A percentile compares a stretch with the other conserved stretches of the same genome.
phyloP scores from a whole-genome alignment of 2,797 vertebrate species.

The Capromys pilorides region DNA sequence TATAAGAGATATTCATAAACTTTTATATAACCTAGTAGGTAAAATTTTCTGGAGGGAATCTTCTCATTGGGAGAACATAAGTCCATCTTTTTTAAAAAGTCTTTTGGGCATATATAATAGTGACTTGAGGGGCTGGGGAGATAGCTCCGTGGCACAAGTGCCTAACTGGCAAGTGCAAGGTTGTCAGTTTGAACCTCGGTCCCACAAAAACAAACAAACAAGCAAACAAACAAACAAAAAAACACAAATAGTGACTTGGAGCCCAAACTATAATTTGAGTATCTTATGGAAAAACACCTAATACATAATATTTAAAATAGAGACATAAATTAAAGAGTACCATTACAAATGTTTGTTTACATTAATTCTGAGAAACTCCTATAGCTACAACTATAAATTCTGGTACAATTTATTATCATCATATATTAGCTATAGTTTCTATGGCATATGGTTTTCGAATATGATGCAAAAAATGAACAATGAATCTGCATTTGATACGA shows the following conservation, averaged over 20 bases:
- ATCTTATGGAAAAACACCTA: constrained; percentile 34
- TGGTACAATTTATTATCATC: constrained; percentile 3
- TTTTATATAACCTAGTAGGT: constrained; percentile 37
- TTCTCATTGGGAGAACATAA: not conserved
- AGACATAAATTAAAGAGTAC: constrained; percentile 22
- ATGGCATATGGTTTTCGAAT: not conserved
- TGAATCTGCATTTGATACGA: not conserved
- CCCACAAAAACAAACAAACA: no score
- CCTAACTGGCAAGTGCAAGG: no score
- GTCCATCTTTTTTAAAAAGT: not conserved
- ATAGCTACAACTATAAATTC: constrained; percentile 45
- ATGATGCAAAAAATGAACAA: constrained; percentile 27
- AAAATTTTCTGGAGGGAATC: constrained; percentile 9
- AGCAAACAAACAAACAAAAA: no score
- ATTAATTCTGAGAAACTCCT: constrained; percentile 53
- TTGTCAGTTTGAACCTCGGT: no score
- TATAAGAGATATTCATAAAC: not conserved
- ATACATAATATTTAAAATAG: constrained; percentile 47
- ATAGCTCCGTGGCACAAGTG: no score
- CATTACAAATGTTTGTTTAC: constrained; percentile 44
- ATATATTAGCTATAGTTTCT: not conserved
- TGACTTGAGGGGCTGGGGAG: no score
- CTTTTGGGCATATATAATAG: not conserved
- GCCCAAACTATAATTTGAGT: constrained; percentile 3
- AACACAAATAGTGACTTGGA: not conserved